Evolutionary conservation across 2,888 invertebrate genomes (phyloP).

Genomic region (Bruchidius siliquastri): DNA sequence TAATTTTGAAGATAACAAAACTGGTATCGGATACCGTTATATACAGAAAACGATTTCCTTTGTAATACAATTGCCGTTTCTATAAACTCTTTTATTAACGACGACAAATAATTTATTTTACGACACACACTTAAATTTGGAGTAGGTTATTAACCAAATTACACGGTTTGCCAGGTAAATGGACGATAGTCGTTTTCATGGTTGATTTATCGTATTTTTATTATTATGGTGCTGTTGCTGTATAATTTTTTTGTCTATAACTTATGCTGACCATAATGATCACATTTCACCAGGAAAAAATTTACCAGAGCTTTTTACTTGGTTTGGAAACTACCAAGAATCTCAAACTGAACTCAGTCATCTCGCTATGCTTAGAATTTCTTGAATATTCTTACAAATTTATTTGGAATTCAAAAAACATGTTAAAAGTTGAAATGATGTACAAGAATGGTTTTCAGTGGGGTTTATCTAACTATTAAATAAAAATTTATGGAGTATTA

Average conservation of each 20-base stretch:
- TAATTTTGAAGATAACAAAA: background rate
- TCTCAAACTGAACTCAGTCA: no score
- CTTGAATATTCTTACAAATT: no score
- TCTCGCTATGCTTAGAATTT: no score
- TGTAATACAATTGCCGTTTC: background rate
- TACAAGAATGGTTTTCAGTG: no score
- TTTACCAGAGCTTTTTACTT: no score
- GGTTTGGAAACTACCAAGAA: no score
- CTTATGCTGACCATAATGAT: background rate
- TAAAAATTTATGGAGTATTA: no score
- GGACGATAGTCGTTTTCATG: background rate
- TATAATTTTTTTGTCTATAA: background rate
- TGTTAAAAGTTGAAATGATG: no score
- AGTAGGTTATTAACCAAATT: background rate
- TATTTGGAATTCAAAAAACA: no score
- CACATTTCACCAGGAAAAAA: background rate
- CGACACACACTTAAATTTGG: background rate
- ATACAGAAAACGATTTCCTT: background rate
- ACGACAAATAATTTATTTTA: background rate
- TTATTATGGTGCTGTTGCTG: background rate
- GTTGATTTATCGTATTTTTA: background rate
- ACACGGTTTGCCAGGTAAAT: background rate
- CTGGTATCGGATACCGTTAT: background rate
- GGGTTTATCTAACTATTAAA: no score
- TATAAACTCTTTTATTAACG: background rate